Evolutionary conservation across 2,888 invertebrate genomes (phyloP).

Genomic region (Drosophila borborema): DNA sequence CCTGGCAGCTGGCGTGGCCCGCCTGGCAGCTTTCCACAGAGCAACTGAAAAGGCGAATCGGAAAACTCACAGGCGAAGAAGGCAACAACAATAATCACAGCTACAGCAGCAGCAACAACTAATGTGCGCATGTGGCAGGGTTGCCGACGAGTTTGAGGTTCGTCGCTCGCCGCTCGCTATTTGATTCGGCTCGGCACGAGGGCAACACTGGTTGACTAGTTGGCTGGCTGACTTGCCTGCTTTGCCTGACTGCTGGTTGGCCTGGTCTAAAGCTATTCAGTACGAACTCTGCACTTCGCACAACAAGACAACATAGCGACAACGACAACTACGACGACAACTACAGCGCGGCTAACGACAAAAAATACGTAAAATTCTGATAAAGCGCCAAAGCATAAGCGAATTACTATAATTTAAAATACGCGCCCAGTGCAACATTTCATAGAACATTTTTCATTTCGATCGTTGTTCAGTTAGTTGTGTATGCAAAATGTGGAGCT

Average conservation of each 20-base stretch:
- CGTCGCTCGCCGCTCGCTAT: conserved; percentile 22
- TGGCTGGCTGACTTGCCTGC: conserved; percentile 40
- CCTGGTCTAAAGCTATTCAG: conserved; percentile 74
- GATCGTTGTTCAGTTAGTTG: conserved; percentile 17
- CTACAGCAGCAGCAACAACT: conserved; percentile 30
- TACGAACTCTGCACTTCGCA: conserved; percentile 82
- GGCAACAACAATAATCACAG: conserved; percentile 45
- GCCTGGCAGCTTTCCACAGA: conserved; percentile 77
- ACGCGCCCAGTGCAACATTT: conserved; percentile 8
- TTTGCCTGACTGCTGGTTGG: conserved; percentile 50
- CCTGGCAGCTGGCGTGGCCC: conserved; percentile 57
- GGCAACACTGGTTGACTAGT: conserved; percentile 70
- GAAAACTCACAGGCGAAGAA: conserved; percentile 52
- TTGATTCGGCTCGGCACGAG: conserved; percentile 50
- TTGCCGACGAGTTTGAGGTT: conserved; percentile 60
- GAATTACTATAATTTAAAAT: neutral
- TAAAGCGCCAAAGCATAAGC: conserved; percentile 43
- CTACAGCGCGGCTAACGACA: conserved; percentile 64
- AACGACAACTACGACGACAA: conserved; percentile 57
- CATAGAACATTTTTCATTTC: neutral
- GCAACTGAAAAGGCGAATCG: conserved; percentile 73
- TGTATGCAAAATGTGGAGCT: conserved; percentile 44
- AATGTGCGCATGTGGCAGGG: conserved; percentile 75
- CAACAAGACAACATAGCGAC: conserved; percentile 76
- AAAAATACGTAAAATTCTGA: conserved; percentile 70